A percentile compares a stretch with the other conserved stretches of the same genome.
phyloP scores from a whole-genome alignment of 2,113 vertebrate genomes.

The Python bivittatus region DNA sequence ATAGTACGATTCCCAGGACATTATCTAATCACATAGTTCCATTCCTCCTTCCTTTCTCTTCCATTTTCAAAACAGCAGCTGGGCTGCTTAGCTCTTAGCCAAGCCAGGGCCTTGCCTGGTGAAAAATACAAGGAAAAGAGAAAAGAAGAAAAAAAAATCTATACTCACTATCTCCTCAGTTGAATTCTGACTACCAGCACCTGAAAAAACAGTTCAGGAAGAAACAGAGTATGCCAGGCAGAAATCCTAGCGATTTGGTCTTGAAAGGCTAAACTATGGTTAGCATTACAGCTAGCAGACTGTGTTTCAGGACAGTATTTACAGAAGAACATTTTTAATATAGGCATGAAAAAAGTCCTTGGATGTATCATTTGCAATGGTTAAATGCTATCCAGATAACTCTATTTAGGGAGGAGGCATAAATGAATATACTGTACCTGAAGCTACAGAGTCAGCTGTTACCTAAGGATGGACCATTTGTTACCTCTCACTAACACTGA shows the following conservation, averaged over 20 bases:
- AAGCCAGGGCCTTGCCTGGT: background rate
- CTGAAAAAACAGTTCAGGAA: background rate
- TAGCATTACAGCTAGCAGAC: background rate
- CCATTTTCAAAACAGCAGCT: background rate
- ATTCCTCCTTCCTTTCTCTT: background rate
- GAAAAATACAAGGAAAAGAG: background rate
- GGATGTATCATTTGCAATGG: slow-evolving; percentile 23
- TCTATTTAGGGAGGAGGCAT: slow-evolving; percentile 11
- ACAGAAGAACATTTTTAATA: background rate
- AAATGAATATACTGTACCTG: slow-evolving; percentile 34
- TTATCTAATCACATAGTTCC: background rate
- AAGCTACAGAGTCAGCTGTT: slow-evolving; percentile 44
- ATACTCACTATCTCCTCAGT: background rate
- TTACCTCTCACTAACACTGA: slow-evolving; percentile 55
- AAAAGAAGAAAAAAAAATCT: background rate
- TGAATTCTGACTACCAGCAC: background rate
- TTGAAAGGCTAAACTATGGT: background rate
- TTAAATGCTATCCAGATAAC: slow-evolving; percentile 19
- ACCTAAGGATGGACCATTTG: slow-evolving; percentile 40
- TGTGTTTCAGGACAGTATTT: background rate
- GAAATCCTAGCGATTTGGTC: background rate
- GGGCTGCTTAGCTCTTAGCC: background rate
- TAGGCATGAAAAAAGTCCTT: slow-evolving; percentile 7
- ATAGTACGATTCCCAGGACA: background rate
- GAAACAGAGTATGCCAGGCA: background rate